These are phyloP conservation scores for Acanthurus lineatus DNA, from an alignment of 2,797 vertebrate genomes.

Conservation along the genomic window DNA sequence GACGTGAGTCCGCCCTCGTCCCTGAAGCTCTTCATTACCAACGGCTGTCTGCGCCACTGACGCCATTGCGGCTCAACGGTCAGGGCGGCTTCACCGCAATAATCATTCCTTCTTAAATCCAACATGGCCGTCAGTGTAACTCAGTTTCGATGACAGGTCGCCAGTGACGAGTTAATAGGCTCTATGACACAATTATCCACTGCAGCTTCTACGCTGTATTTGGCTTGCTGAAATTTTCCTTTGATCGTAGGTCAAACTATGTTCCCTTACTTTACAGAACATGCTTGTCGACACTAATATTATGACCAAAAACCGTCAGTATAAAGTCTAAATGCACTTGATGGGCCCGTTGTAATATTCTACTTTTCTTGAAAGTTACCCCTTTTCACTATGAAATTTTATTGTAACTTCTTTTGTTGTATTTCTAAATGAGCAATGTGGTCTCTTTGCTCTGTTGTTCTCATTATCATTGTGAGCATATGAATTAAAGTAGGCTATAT, in stretches of 20 bases:
- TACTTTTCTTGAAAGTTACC: no score
- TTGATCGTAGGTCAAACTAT: neutral
- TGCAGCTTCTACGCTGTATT: neutral
- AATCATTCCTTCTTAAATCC: slow-evolving; percentile 42
- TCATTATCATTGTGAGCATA: no score
- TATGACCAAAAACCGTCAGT: neutral
- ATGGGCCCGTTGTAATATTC: neutral
- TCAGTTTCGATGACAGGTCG: slow-evolving; percentile 57
- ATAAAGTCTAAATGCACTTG: neutral
- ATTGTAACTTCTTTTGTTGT: no score
- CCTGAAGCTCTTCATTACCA: slow-evolving; percentile 44
- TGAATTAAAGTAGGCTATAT: no score
- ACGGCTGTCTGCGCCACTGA: slow-evolving; percentile 41
- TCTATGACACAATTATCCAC: no score
- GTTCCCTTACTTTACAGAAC: neutral
- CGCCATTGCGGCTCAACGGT: slow-evolving; percentile 81
- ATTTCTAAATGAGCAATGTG: no score
- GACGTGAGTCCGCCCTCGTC: slow-evolving; percentile 76
- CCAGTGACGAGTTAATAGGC: neutral
- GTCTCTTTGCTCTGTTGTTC: no score
- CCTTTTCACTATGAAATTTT: no score
- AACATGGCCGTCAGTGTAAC: slow-evolving; percentile 71
- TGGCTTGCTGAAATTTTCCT: neutral
- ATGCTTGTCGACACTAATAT: neutral
- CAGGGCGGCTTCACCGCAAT: fast-evolving